A percentile compares a stretch with the other conserved stretches of the same genome.
phyloP scores from a whole-genome alignment of 2,888 invertebrate species.

The Sarcophaga caerulescens region DNA sequence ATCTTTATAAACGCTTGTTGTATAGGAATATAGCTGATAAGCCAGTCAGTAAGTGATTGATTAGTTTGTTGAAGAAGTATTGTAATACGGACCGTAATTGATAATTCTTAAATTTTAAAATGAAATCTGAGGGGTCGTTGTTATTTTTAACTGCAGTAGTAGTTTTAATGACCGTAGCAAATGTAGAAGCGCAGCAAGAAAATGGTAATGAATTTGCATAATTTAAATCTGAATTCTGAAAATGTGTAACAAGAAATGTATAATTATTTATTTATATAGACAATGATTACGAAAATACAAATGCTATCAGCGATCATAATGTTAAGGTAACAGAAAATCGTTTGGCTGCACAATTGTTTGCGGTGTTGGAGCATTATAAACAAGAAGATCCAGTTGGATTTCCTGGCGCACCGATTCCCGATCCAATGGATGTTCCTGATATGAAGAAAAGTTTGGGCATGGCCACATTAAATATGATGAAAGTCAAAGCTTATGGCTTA shows the following conservation, averaged over 20 bases:
- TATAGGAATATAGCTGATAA: conserved; percentile 47
- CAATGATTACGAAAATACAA: conserved; percentile 56
- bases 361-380: conserved; percentile 89
- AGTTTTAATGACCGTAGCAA: neutral
- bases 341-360: conserved; percentile 87
- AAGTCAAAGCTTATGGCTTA: conserved; percentile 88
- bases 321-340: conserved; percentile 84
- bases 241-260: neutral
- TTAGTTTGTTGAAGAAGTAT: conserved; percentile 4
- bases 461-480: conserved; percentile 87
- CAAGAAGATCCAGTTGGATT: conserved; percentile 90
- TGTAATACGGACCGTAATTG: neutral
- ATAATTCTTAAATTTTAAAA: neutral
- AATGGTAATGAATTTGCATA: conserved; percentile 46
- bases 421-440: conserved; percentile 90
- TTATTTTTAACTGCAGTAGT: conserved; percentile 15
- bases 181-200: conserved; percentile 45
- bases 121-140: neutral
- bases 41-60: conserved; percentile 37
- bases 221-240: conserved; percentile 48
- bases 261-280: conserved; percentile 49
- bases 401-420: conserved; percentile 90
- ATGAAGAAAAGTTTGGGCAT: conserved; percentile 87
- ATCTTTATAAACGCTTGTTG: conserved; percentile 43
- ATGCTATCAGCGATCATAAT: conserved; percentile 75